Evolutionary conservation across 2,113 vertebrate genomes (phyloP), one percentile per base, ranked within the genome.

Genomic region (Perca fluviatilis): DNA sequence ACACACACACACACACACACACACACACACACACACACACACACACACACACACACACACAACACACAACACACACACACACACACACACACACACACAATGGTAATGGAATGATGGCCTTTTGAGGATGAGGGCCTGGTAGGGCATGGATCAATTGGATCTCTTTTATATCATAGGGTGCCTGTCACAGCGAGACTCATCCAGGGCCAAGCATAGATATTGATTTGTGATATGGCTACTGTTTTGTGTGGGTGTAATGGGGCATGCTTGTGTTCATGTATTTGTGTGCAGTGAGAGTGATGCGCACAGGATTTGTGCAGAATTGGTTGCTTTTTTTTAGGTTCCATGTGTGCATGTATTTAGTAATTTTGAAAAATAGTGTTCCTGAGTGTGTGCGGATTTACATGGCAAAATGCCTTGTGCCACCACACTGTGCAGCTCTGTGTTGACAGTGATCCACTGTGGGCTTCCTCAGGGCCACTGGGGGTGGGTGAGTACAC

Each of bases 401-500:
- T 83, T 89, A 54, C 67, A 61, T 23, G 21, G 85, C 14, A 12
- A 80, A 88, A 69, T 3, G 83, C 61, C 64, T 80, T 10, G 74
- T 82, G 83, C 73, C 69, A 58, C 83, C 74, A 66, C 80, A 93
- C 91, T 92, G 86, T 69, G 84, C 63, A 72, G 92, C 85, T 82
- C 80, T 91, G 90, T 33, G 89, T 83, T 98, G 98, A 99, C 97
- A 99, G 95, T 98, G 97, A 99, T 97, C 96, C 98, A 99, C 96
- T 96, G 96, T 95, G 96, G 96, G 96, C 96, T 97, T 97, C 97
- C 96, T 96, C 96, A 95, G 96, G 96, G 97, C 97, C 96, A 96
- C 96, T 96, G 97, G 96, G 83, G 96, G 96, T 96, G 97, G 97
- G 97, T 94, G 92, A 93, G 97, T 98, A 99, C 97, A 99, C 98